A percentile compares a stretch with the other conserved stretches of the same genome.
Evolutionary conservation across 2,113 vertebrate genomes (phyloP).

Genomic region (Pipra filicauda): DNA sequence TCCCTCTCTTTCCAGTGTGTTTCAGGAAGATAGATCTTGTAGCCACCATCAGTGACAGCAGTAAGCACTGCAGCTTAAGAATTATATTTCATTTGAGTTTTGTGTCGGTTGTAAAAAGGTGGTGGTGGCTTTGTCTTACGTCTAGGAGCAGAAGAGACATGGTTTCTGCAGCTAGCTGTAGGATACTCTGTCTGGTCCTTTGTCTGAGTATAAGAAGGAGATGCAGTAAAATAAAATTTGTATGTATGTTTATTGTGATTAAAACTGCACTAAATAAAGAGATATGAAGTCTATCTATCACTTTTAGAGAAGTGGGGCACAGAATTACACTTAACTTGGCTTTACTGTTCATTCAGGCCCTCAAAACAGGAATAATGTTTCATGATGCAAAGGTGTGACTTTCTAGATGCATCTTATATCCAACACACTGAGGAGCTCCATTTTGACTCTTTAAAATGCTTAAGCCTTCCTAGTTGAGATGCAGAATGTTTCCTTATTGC

Average conservation of each 20-base stretch:
- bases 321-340: background rate
- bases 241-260: background rate
- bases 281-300: background rate
- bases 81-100: background rate
- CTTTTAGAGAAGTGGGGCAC: background rate
- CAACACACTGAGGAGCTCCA: background rate
- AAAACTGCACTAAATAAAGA: background rate
- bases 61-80: background rate
- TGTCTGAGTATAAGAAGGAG: background rate
- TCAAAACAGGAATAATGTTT: background rate
- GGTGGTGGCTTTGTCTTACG: background rate
- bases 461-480: slow-evolving; percentile 28
- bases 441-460: slow-evolving; percentile 53
- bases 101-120: background rate
- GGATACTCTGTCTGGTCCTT: background rate
- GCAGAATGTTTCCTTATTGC: slow-evolving; percentile 21
- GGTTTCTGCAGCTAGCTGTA: background rate
- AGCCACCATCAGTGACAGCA: background rate
- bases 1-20: background rate
- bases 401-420: slow-evolving; percentile 1
- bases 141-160: background rate
- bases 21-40: background rate
- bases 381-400: background rate
- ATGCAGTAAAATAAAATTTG: background rate
- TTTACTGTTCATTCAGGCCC: background rate